Evolutionary conservation across 2,113 vertebrate genomes (phyloP).

Genomic region (Climacteris rufus): DNA sequence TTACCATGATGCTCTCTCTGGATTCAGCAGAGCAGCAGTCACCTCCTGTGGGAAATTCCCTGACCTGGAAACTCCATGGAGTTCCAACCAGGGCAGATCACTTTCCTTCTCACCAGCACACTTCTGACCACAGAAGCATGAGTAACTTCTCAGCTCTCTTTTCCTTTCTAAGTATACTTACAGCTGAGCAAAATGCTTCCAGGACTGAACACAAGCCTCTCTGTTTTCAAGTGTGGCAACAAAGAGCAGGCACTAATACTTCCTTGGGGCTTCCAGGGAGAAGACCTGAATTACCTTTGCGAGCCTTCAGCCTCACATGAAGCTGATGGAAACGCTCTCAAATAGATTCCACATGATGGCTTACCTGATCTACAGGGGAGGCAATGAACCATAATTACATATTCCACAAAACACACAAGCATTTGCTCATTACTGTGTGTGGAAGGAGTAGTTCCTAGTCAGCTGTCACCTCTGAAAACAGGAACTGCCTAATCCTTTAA

Average conservation of each 20-base stretch:
- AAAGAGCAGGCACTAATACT: neutral
- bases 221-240: neutral
- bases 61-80: neutral
- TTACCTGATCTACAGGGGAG: neutral
- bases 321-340: neutral
- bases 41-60: neutral
- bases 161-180: neutral
- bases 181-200: neutral
- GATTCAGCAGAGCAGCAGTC: neutral
- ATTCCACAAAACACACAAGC: neutral
- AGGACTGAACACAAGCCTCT: neutral
- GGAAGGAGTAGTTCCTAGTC: neutral
- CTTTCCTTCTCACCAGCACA: neutral
- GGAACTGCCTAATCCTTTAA: neutral
- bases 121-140: neutral
- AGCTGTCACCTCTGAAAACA: neutral
- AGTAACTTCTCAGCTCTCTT: neutral
- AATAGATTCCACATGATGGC: neutral
- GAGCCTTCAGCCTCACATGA: neutral
- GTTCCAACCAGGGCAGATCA: neutral
- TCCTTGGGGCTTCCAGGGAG: neutral
- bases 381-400: neutral
- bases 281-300: neutral
- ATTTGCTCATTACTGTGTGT: neutral
- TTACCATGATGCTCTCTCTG: accelerated